phyloP scores from a whole-genome alignment of 1,140 invertebrate genomes.

The Scaptomyza hsui region DNA sequence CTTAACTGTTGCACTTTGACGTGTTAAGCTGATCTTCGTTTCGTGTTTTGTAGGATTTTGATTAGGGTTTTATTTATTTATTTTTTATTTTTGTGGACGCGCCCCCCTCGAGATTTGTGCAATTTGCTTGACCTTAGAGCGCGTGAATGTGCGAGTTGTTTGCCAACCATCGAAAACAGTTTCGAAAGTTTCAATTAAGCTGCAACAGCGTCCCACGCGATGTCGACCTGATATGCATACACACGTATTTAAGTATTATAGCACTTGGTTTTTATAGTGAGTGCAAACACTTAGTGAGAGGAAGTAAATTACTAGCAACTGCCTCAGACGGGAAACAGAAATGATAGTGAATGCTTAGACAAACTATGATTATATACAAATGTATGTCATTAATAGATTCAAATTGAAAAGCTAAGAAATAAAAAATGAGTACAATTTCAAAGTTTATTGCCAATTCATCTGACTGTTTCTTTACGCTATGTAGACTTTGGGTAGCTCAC shows the following conservation, averaged over 20 bases:
- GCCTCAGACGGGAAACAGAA: conserved; percentile 26
- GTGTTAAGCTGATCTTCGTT: conserved; percentile 26
- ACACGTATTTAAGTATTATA: not conserved
- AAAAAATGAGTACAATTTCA: too few relatives aligned
- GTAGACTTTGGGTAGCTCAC: too few relatives aligned
- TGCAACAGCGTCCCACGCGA: conserved; percentile 29
- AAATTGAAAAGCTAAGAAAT: too few relatives aligned
- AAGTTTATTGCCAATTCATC: too few relatives aligned
- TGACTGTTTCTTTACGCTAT: too few relatives aligned
- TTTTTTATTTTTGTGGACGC: conserved; percentile 22
- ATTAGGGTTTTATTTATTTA: conserved; percentile 39
- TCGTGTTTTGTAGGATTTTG: conserved; percentile 30
- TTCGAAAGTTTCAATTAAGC: conserved; percentile 47
- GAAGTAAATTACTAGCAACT: conserved; percentile 9
- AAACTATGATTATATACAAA: not conserved
- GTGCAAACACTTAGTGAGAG: conserved; percentile 6
- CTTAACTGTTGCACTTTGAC: not conserved
- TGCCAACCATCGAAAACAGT: conserved; percentile 41
- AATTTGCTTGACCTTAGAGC: conserved; percentile 51
- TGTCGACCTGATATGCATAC: conserved; percentile 38
- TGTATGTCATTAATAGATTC: not conserved
- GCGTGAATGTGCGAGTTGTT: conserved; percentile 35
- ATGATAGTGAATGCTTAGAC: not conserved
- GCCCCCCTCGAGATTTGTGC: conserved; percentile 50
- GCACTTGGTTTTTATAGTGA: not conserved